These are phyloP conservation scores for Anthonomus grandis DNA, from an alignment of 1,140 invertebrate genomes.

Conservation along the genomic window DNA sequence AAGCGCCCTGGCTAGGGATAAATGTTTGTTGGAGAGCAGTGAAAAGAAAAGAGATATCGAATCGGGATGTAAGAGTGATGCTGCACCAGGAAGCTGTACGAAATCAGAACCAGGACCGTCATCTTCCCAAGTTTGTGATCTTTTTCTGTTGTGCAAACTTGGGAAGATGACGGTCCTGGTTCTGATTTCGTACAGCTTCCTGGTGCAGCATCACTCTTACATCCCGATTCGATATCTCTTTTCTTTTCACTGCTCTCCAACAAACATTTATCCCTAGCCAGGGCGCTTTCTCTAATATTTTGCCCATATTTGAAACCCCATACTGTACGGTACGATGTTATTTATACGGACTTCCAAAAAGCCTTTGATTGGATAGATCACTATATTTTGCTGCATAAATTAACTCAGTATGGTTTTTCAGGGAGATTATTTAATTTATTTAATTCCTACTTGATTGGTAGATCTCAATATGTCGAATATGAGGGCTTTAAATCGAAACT, in stretches of 20 bases:
- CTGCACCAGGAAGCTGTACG: no score
- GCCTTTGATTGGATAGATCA: no score
- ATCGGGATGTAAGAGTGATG: constrained; percentile 7
- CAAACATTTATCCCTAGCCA: constrained; percentile 28
- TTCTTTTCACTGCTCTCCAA: constrained; percentile 22
- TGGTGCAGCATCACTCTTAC: no score
- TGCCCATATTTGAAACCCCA: constrained; percentile 41
- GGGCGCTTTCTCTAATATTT: constrained; percentile 31
- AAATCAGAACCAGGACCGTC: constrained; percentile 18
- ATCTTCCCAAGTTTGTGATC: constrained; percentile 33
- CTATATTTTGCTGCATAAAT: no score
- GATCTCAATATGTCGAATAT: no score
- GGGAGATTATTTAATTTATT: no score
- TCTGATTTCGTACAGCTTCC: constrained; percentile 3
- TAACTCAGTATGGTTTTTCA: no score
- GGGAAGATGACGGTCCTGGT: constrained; percentile 21
- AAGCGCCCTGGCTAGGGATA: constrained; percentile 30
- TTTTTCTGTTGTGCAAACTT: constrained; percentile 28
- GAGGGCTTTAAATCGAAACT: no score
- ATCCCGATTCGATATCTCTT: constrained; percentile 9
- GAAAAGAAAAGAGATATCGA: constrained; percentile 18
- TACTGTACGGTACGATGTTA: no score
- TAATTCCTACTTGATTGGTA: no score
- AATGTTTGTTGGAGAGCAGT: constrained; percentile 22
- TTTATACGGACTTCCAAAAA: no score